Conservation (phyloP, 2,797 vertebrate species). For the Gallirallus australis region DNA sequence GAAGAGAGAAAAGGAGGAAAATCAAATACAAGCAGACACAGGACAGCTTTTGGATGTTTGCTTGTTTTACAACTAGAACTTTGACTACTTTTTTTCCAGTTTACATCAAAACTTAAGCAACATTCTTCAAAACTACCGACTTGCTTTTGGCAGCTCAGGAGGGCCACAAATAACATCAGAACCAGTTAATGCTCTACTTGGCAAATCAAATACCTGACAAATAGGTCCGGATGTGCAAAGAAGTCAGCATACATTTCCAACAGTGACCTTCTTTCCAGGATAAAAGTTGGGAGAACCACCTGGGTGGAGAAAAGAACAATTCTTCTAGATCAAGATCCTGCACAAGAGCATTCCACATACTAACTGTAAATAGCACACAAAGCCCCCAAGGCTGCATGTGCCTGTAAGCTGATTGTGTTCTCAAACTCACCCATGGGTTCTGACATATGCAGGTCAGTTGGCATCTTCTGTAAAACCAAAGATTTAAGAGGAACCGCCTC, state of each 20-base stretch:
- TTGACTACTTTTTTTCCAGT: not conserved
- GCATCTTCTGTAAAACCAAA: not conserved
- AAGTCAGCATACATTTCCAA: slow-evolving; percentile 99
- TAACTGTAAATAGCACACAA: not conserved
- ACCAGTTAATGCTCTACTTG: not conserved
- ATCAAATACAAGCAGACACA: not conserved
- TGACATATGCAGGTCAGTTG: not conserved
- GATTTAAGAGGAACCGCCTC: not conserved
- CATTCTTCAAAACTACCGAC: not conserved
- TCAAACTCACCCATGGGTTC: not conserved
- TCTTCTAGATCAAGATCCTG: not conserved
- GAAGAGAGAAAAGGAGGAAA: not conserved
- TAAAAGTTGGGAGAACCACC: slow-evolving; percentile 98
- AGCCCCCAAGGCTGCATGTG: fast-evolving
- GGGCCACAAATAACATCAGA: not conserved
- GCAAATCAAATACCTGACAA: slow-evolving; percentile 89
- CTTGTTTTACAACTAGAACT: not conserved
- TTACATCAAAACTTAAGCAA: not conserved
- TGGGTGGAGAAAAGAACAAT: slow-evolving; percentile 65
- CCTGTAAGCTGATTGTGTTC: not conserved
- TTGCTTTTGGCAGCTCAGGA: not conserved
- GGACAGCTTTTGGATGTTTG: not conserved
- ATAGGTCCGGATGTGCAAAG: slow-evolving; percentile 98
- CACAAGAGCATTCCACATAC: not conserved
- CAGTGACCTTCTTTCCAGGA: slow-evolving; percentile 95